Conservation (phyloP, 2,113 vertebrate species). For the Megaptera novaeangliae region DNA sequence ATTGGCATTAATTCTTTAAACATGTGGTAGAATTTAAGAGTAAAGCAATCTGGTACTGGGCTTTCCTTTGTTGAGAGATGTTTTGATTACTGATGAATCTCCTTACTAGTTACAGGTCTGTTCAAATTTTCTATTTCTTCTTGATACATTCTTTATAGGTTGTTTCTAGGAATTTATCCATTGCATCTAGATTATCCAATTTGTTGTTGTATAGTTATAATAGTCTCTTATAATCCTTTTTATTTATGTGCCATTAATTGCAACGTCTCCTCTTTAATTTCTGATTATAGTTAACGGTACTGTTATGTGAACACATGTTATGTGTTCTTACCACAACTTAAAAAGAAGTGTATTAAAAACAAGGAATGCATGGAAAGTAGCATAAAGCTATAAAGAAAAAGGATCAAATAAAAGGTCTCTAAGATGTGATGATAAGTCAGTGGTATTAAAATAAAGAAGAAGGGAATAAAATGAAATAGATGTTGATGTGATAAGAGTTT, state of each 20-base stretch:
- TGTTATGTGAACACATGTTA: background rate
- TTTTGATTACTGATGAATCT: background rate
- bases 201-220: too few species aligned
- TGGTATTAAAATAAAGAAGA: background rate
- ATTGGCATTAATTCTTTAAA: background rate
- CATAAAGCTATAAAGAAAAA: background rate
- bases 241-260: too few species aligned
- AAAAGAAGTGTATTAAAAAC: background rate
- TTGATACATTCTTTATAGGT: background rate
- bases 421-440: background rate
- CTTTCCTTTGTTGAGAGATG: background rate
- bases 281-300: too few species aligned
- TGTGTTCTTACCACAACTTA: background rate
- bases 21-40: background rate
- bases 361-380: background rate
- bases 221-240: too few species aligned
- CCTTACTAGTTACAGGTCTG: too few species aligned
- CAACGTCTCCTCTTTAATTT: too few species aligned
- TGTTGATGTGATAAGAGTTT: background rate
- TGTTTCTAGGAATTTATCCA: too few species aligned
- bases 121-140: background rate
- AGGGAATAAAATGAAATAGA: background rate
- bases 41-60: background rate
- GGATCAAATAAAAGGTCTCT: background rate
- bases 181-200: too few species aligned